Evolutionary conservation across 2,888 invertebrate species (phyloP).

Genomic region (Odontocerum albicorne): DNA sequence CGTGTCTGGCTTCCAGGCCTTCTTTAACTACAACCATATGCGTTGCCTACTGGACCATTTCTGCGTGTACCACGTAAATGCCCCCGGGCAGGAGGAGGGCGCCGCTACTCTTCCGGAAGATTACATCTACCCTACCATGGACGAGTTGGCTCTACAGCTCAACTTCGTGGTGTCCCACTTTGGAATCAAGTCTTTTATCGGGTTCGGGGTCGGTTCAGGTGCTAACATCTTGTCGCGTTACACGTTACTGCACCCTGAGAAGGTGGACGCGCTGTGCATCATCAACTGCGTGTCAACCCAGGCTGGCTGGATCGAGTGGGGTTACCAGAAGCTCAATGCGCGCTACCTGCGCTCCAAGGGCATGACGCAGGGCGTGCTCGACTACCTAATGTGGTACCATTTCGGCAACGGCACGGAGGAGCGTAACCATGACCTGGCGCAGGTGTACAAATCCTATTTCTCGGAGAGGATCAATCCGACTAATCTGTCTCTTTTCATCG

Average conservation of each 20-base stretch:
- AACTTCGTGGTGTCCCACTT: constrained; percentile 88
- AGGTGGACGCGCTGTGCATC: constrained; percentile 87
- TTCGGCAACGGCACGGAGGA: constrained; percentile 91
- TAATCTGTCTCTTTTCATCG: constrained; percentile 93
- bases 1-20: constrained; percentile 91
- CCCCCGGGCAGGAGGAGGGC: constrained; percentile 97
- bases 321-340: constrained; percentile 95
- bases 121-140: constrained; percentile 96
- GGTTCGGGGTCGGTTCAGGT: constrained; percentile 97
- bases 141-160: constrained; percentile 90
- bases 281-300: constrained; percentile 93
- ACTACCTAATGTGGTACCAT: constrained; percentile 99
- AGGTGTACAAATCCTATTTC: constrained; percentile 92
- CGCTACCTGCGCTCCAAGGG: constrained; percentile 84
- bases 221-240: constrained; percentile 95
- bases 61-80: constrained; percentile 97
- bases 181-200: constrained; percentile 88
- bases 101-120: constrained; percentile 89
- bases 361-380: constrained; percentile 90
- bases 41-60: constrained; percentile 87
- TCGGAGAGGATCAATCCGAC: constrained; percentile 88
- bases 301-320: constrained; percentile 99
- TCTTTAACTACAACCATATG: constrained; percentile 93
- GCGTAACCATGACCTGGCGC: constrained; percentile 90
- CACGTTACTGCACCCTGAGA: constrained; percentile 81